Evolutionary conservation across 2,888 invertebrate species (phyloP).

Genomic region (Oxyteleia sp.): DNA sequence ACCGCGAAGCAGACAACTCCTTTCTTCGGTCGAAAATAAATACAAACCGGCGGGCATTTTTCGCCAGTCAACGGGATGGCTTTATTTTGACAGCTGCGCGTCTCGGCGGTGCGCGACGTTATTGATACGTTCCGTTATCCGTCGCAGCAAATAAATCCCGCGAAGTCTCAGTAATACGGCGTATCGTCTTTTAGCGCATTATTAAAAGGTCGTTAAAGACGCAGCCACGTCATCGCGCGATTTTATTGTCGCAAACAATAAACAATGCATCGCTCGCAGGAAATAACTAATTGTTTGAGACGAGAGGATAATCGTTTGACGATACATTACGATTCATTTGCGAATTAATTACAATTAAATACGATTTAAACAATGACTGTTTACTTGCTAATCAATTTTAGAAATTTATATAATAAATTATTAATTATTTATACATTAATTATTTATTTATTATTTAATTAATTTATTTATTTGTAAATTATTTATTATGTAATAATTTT

Average conservation of each 20-base stretch:
- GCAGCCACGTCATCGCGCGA: not conserved
- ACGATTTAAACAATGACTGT: too few species aligned
- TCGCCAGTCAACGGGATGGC: slow-evolving; percentile 19
- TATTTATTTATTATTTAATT: too few species aligned
- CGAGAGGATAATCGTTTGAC: not conserved
- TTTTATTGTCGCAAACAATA: slow-evolving; percentile 14
- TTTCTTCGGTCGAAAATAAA: slow-evolving; percentile 21
- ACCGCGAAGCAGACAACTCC: not conserved
- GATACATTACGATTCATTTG: not conserved
- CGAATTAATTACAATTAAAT: too few species aligned
- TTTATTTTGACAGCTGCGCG: slow-evolving; percentile 54
- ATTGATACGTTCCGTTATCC: slow-evolving; percentile 44
- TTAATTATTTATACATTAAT: too few species aligned
- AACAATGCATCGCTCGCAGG: not conserved
- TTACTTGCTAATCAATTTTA: too few species aligned
- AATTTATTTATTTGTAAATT: too few species aligned
- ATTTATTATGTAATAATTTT: too few species aligned
- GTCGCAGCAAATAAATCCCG: slow-evolving; percentile 34
- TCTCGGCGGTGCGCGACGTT: slow-evolving; percentile 31
- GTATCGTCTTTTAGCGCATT: slow-evolving; percentile 36
- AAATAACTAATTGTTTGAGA: not conserved
- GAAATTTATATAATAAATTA: too few species aligned
- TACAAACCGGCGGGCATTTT: slow-evolving; percentile 23
- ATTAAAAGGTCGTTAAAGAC: slow-evolving; percentile 26
- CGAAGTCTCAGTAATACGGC: slow-evolving; percentile 15